These are phyloP conservation scores for Netelia inedita DNA, from an alignment of 2,888 invertebrate genomes.

Conservation along the genomic window DNA sequence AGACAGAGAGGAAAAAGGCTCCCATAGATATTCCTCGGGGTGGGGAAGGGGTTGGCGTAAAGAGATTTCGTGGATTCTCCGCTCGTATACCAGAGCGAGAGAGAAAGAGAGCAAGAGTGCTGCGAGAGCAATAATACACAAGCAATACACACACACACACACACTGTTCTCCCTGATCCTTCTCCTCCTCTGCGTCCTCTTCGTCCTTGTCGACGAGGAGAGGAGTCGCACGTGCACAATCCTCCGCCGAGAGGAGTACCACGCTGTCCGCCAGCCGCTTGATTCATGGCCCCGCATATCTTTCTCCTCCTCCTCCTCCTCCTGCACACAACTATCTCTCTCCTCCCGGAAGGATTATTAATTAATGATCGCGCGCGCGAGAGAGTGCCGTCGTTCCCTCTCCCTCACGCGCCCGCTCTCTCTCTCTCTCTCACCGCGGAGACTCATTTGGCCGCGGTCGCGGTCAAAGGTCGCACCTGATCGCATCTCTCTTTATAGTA, in stretches of 20 bases:
- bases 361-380: conserved; percentile 69
- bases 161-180: conserved; percentile 17
- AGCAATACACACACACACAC: conserved; percentile 28
- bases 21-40: conserved; percentile 56
- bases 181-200: conserved; percentile 18
- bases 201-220: conserved; percentile 56
- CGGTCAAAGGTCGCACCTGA: conserved; percentile 63
- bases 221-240: conserved; percentile 56
- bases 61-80: conserved; percentile 63
- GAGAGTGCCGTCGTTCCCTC: neutral
- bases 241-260: conserved; percentile 63
- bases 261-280: conserved; percentile 71
- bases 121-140: conserved; percentile 22
- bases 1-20: conserved; percentile 35
- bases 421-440: conserved; percentile 43
- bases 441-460: conserved; percentile 58
- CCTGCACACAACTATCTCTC: conserved; percentile 8
- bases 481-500: conserved; percentile 39
- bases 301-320: conserved; percentile 44
- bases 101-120: conserved; percentile 3
- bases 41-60: conserved; percentile 23
- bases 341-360: conserved; percentile 72
- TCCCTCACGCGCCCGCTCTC: conserved; percentile 30
- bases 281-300: conserved; percentile 72
- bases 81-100: conserved; percentile 25